Base-by-base conservation (phyloP, 2,888 invertebrate species). In the Yponomeuta cagnagella region DNA sequence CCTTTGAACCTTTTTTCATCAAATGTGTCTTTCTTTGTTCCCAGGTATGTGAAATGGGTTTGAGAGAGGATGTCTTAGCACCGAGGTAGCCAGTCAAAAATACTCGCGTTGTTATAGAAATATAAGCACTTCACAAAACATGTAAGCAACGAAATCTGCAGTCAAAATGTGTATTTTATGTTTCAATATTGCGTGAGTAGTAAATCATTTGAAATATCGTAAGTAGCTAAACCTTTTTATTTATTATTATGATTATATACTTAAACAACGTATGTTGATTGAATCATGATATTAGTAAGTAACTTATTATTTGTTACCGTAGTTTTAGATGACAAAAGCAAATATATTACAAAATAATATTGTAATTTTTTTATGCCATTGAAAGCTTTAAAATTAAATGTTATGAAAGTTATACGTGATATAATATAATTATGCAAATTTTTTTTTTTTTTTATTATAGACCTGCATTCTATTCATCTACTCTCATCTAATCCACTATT, bases 31-130 rank as follows among this genome's bases (percentile, higher is more conserved):
- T 58, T 58, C 15, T 58, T 58, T 58, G 52, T 12, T 58, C 15
- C 52, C 52, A 58, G 52, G 52, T 58, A 58, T 58, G 52, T 58
- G 52, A 58, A 58, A 58, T 58, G 15, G 15, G 52, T 58, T 58
- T 58, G 52, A 58, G 52, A 58, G 43, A 58, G 52, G 52, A 58
- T 15, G 52, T 58, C 52, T 58, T 58, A 58, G 52, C 52, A 58
- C 52, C 15, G 52, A 58, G 52, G 52, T 58, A 58, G 15, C 52
- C 52, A 58, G 52, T 58, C 15, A 58, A 23, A 58, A 58, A 12
- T 2, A 58, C 12, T 43, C 43, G 43, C 43, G 15, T 58, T 58
- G 15, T 15, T 9, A 58, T 58, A 58, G 12, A 58, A 58, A 58
- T 15, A 58, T 43, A 58, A 58, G 52, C 52, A 58, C 12, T 15